Evolutionary conservation across 2,888 invertebrate species (phyloP), one percentile per base, ranked within the genome.

Genomic region (Cephus pulcher): DNA sequence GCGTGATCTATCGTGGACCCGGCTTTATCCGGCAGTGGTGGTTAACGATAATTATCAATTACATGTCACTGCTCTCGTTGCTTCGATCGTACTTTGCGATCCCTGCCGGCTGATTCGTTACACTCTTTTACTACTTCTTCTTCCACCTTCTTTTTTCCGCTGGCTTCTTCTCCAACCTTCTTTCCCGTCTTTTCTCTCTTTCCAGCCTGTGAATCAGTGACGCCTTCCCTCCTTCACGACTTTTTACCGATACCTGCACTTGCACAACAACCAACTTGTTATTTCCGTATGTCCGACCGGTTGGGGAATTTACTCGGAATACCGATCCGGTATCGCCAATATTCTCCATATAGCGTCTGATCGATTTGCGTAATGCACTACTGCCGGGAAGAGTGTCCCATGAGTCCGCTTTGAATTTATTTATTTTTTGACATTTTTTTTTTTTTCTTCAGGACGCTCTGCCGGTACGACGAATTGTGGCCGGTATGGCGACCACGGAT

Each of bases 221-320:
- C 23, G 56, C 9, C 56, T 23, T 40, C 40, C 40, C 40, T 40
- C 40, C 6, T 56, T 23, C 6, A 9, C 56, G 56, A 23, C 23
- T 56, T 23, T 23, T 23, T 56, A 56, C 56, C 23, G 56, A 56
- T 6, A 56, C 56, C 75, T 73, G 71, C 78, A 76, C 78, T 75
- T 75, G 75, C 73, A 35, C 68, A 35, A 78, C 73, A 33, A 56
- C 56, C 12, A 89, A 89, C 89, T 88, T 83, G 89, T 89, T 89
- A 90, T 81, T 85, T 84, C 86, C 85, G 23, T 56, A 23, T 56
- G 23, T 23, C 23, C 9, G 23, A 56, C 56, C 56, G 23, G 23
- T 23, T 9, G 9, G 6, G 23, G 56, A 56, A 23, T 56, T 56
- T 23, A 56, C 23, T 56, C 56, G 23, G 23, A 23, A 1, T 23